Evolutionary conservation across 2,888 invertebrate species (phyloP).

Genomic region (Synanthedon formicaeformis): DNA sequence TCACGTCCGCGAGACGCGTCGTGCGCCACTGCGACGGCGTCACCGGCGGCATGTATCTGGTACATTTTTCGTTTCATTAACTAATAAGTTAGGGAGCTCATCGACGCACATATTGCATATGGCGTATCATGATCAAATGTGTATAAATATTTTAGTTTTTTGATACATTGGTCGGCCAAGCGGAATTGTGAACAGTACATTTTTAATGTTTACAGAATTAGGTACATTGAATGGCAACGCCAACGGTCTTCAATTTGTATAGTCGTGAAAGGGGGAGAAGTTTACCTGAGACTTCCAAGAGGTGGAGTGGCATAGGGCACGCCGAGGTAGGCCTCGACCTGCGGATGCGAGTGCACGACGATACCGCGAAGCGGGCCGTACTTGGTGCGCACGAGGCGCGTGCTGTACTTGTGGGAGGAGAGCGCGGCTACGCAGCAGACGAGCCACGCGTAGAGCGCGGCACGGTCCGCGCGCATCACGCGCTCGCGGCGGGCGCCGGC

Average conservation of each 20-base stretch:
- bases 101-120: too few species aligned
- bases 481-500: constrained; percentile 35
- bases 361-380: constrained; percentile 91
- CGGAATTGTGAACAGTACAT: not conserved
- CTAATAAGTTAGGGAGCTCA: too few species aligned
- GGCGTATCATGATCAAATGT: too few species aligned
- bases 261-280: not conserved
- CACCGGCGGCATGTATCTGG: constrained; percentile 93
- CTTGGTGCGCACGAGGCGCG: constrained; percentile 86
- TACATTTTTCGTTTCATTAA: not conserved
- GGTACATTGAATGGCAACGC: not conserved
- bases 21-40: constrained; percentile 90
- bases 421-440: constrained; percentile 67
- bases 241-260: not conserved
- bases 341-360: constrained; percentile 82
- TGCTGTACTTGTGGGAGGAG: constrained; percentile 82
- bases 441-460: constrained; percentile 71
- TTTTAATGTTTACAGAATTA: not conserved
- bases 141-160: too few species aligned
- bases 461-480: constrained; percentile 64
- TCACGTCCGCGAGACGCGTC: constrained; percentile 82
- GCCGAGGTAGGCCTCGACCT: constrained; percentile 92
- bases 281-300: constrained; percentile 85
- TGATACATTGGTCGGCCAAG: not conserved
- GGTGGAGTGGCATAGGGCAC: constrained; percentile 95